Conservation (phyloP, 2,113 vertebrate genomes). For the Regulus satrapa region DNA sequence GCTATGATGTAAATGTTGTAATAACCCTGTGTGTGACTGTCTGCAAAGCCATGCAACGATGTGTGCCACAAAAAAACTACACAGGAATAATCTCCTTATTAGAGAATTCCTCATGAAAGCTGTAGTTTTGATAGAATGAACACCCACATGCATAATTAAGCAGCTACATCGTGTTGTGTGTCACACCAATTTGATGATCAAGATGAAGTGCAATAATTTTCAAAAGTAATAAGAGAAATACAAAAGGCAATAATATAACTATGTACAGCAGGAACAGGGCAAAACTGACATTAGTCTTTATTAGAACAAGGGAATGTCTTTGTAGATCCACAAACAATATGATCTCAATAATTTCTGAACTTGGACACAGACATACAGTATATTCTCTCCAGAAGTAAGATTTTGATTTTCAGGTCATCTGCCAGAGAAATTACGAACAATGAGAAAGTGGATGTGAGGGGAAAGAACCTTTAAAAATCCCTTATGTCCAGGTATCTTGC, state of each 20-base stretch:
- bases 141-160: slow-evolving; percentile 45
- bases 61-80: neutral
- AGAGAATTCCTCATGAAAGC: neutral
- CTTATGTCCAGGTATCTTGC: neutral
- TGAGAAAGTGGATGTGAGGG: neutral
- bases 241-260: slow-evolving; percentile 25
- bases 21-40: neutral
- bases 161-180: neutral
- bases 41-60: neutral
- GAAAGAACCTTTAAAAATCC: neutral
- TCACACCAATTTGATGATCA: slow-evolving; percentile 53
- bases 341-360: slow-evolving; percentile 19
- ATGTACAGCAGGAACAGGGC: slow-evolving; percentile 13
- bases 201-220: slow-evolving; percentile 60
- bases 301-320: slow-evolving; percentile 40
- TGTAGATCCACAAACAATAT: slow-evolving; percentile 26
- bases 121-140: slow-evolving; percentile 4
- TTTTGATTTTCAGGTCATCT: slow-evolving; percentile 39
- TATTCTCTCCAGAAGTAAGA: neutral
- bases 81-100: neutral
- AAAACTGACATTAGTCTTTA: neutral
- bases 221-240: slow-evolving; percentile 57
- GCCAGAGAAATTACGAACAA: slow-evolving; percentile 1
- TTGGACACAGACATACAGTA: slow-evolving; percentile 27
- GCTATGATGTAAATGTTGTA: neutral